A percentile compares a stretch with the other conserved stretches of the same genome.
Conservation (phyloP, 2,888 invertebrate genomes). For the Thysanoteuthis rhombus region DNA sequence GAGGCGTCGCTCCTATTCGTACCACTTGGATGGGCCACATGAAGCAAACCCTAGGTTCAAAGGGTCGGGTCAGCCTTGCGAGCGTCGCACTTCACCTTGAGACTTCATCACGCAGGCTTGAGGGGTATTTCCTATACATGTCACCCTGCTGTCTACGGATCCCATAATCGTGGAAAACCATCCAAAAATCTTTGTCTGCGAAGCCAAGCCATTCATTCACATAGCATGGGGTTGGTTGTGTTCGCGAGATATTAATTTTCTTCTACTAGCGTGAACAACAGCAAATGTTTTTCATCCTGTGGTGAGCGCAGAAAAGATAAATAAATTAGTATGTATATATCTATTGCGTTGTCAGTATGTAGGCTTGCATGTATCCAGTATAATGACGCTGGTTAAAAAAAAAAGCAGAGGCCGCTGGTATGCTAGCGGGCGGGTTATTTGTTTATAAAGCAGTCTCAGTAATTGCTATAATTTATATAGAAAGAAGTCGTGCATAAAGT, state of each 20-base stretch:
- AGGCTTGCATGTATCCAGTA: neutral
- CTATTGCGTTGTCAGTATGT: neutral
- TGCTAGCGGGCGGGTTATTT: neutral
- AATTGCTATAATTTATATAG: constrained; percentile 12
- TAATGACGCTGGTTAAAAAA: neutral
- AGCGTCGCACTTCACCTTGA: no score
- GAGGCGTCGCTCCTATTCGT: no score
- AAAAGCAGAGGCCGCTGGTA: neutral
- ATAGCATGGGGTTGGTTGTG: neutral
- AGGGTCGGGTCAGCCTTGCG: no score
- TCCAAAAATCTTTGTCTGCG: no score
- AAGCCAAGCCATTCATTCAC: no score
- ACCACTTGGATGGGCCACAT: no score
- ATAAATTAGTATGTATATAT: neutral
- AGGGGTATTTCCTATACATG: no score
- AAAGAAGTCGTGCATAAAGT: neutral
- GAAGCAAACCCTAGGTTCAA: no score
- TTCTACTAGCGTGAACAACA: neutral
- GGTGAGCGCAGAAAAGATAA: neutral
- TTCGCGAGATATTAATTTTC: neutral
- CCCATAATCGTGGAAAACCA: no score
- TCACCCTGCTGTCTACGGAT: no score
- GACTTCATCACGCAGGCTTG: no score
- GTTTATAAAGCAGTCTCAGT: neutral
- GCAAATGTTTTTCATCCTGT: neutral